phyloP scores from a whole-genome alignment of 2,888 invertebrate species.

The Geotrupes spiniger region DNA sequence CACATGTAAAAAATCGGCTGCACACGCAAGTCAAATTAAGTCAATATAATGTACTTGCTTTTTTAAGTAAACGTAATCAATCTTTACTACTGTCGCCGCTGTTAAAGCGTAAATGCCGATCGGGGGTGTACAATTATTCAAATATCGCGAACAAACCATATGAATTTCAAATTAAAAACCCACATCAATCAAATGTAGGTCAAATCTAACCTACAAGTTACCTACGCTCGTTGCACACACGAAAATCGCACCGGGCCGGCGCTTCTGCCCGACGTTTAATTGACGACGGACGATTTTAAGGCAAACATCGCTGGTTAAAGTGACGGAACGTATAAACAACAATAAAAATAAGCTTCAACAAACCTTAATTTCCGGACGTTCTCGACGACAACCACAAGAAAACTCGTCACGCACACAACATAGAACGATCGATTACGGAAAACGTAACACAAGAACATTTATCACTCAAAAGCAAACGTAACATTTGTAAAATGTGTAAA shows the following conservation, averaged over 20 bases:
- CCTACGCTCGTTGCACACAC: conserved; percentile 8
- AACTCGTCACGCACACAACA: conserved; percentile 10
- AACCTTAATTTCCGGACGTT: conserved; percentile 19
- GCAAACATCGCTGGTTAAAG: not conserved
- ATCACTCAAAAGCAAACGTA: conserved; percentile 14
- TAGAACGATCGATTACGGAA: conserved; percentile 2
- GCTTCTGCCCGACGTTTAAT: too few relatives aligned
- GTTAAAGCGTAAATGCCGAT: conserved; percentile 27
- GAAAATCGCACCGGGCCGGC: not conserved
- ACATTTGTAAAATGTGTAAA: conserved; percentile 23
- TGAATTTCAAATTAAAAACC: conserved; percentile 15
- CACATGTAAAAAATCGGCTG: too few relatives aligned
- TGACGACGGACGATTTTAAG: conserved; percentile 2
- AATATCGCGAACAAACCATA: conserved; percentile 2
- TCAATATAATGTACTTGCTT: too few relatives aligned
- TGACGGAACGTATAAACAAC: conserved; percentile 12
- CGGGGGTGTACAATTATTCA: conserved; percentile 4
- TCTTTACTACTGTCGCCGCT: too few relatives aligned
- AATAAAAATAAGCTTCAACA: conserved; percentile 16
- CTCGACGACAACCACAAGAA: conserved; percentile 15
- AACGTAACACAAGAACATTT: conserved; percentile 12
- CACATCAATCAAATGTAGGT: conserved; percentile 34
- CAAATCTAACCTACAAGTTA: conserved; percentile 36
- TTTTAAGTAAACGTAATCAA: too few relatives aligned
- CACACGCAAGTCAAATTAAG: too few relatives aligned